phyloP scores from a whole-genome alignment of 2,113 vertebrate genomes.

The Platysternon megacephalum region DNA sequence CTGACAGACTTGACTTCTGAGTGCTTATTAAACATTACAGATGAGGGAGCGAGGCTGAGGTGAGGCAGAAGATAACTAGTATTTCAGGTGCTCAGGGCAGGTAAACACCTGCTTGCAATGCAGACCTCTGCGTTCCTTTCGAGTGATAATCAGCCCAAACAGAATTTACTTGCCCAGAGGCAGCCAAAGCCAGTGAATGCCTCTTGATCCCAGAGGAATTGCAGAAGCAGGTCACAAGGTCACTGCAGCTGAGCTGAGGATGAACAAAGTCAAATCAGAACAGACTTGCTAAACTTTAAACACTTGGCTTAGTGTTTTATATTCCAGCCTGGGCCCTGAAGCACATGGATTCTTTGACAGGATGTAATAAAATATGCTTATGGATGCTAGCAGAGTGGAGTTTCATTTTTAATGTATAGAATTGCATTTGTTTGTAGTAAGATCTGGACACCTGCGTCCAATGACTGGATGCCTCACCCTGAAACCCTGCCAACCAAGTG shows the following conservation, averaged over 20 bases:
- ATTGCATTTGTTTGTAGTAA: background rate
- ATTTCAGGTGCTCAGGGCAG: background rate
- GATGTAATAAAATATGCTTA: background rate
- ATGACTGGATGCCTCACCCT: too few species aligned
- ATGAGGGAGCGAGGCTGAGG: background rate
- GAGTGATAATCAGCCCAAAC: background rate
- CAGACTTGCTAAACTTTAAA: background rate
- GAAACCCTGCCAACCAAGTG: too few species aligned
- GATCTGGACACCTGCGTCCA: too few species aligned
- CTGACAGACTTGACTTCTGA: background rate
- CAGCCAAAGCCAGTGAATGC: background rate
- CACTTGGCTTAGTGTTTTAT: background rate
- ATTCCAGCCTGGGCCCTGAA: background rate
- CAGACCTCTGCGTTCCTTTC: background rate
- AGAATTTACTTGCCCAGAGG: background rate
- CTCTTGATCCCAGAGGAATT: background rate
- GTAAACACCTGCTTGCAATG: background rate
- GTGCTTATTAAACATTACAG: background rate
- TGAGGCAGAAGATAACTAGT: background rate
- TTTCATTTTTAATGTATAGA: background rate
- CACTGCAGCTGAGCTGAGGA: background rate
- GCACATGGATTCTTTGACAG: background rate
- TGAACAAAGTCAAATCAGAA: background rate
- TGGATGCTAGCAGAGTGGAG: rapidly evolving
- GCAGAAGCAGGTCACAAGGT: background rate